Evolutionary conservation across 2,113 vertebrate species (phyloP), one percentile per base, ranked within the genome.

Genomic region (Rhinolophus sinicus): DNA sequence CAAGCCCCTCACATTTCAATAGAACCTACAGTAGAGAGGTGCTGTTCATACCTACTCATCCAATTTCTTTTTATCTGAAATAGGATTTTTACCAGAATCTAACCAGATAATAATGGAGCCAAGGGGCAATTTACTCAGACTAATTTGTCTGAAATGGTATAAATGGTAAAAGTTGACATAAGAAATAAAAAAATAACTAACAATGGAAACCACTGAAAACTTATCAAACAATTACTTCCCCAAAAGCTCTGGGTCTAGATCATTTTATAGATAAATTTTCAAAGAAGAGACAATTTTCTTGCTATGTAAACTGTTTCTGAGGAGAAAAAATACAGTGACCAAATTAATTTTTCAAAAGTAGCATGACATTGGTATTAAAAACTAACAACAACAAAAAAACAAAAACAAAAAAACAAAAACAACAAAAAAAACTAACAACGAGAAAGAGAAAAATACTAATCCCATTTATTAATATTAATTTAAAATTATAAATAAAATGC

Each of bases 401-500:
- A n/a, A n/a, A n/a, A n/a, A n/a, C n/a, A n/a, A n/a, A n/a, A n/a
- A n/a, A n/a, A n/a, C n/a, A n/a, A n/a, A n/a, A n/a, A n/a, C n/a
- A n/a, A n/a, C n/a, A n/a, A n/a, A n/a, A 91, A 85, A 94, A 72
- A 19, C 54, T 88, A 33, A 65, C 4, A 72, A 44, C 12, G 80
- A 90, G 12, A 67, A 80, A 97, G 38, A 88, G 28, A 94, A 95
- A 94, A 96, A 54, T 67, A 70, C 77, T 47, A 69, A 47, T 78
- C 11, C 81, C 28, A 67, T 3, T 38, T 69, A 77, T 77, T 85
- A 85, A 76, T 65, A 89, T 3, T 85, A 58, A 95, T 26, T 67
- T 76, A 67, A 93, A 93, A 67, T 38, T 65, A 86, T 40, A 95
- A 84, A 33, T 56, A 96, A 97, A 97, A 73, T 76, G 44, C 10